Percentiles rank a stretch among this genome's conserved stretches.
phyloP scores from a whole-genome alignment of 2,888 invertebrate genomes.

The Trichacis sp. region DNA sequence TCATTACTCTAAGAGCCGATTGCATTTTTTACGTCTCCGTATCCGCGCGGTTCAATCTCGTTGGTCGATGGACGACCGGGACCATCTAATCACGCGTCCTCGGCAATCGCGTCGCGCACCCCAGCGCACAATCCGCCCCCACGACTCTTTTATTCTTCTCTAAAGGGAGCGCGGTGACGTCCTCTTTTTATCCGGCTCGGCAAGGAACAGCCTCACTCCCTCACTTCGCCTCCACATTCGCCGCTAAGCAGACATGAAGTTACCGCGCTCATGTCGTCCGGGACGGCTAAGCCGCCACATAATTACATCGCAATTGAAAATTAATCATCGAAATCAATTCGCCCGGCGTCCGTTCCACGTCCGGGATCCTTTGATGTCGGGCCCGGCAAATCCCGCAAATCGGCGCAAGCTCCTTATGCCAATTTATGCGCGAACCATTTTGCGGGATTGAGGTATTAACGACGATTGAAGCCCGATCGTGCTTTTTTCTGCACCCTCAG shows the following conservation, averaged over 20 bases:
- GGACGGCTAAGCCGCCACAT: slow-evolving; percentile 53
- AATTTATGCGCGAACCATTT: slow-evolving; percentile 46
- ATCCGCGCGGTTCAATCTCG: slow-evolving; percentile 58
- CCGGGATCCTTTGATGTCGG: slow-evolving; percentile 50
- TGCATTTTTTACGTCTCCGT: slow-evolving; percentile 66
- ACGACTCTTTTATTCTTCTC: slow-evolving; percentile 27
- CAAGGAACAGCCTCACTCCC: slow-evolving; percentile 41
- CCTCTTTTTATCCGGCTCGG: slow-evolving; percentile 40
- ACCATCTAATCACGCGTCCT: slow-evolving; percentile 65
- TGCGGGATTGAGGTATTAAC: slow-evolving; percentile 1
- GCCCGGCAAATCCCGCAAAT: slow-evolving; percentile 10
- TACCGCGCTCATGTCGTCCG: slow-evolving; percentile 18
- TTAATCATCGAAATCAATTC: slow-evolving; percentile 60
- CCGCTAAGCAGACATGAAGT: slow-evolving; percentile 31
- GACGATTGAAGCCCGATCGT: neutral
- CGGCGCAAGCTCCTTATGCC: slow-evolving; percentile 59
- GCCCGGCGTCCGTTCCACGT: slow-evolving; percentile 13
- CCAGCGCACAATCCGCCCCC: slow-evolving; percentile 42
- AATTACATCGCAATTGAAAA: slow-evolving; percentile 64
- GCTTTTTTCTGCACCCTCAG: neutral
- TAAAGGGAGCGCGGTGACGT: slow-evolving; percentile 42
- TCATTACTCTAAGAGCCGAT: slow-evolving; percentile 69
- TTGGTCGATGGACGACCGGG: slow-evolving; percentile 55
- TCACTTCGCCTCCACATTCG: slow-evolving; percentile 17
- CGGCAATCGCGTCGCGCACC: slow-evolving; percentile 60